Base-by-base conservation (phyloP, 2,113 vertebrate genomes). In the Lota lota region DNA sequence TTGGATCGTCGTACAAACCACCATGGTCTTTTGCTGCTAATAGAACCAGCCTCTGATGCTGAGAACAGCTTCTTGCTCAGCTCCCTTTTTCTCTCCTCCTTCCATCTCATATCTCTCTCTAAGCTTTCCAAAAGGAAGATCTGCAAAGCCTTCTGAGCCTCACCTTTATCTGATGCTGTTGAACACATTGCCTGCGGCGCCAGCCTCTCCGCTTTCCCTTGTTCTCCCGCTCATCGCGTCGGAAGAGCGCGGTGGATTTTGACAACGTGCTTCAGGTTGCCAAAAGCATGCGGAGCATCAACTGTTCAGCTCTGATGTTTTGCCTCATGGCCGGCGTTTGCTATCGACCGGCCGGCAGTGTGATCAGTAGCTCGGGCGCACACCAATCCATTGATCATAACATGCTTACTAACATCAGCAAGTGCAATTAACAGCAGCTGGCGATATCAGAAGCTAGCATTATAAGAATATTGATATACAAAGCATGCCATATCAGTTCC, bases 111-210 rank as follows among this genome's bases (percentile, higher is more conserved):
- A 4, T 33, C 28, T 65, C 50, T 58, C 56, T 60, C 6, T 61
- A 54, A 21, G 54, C 63, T 81, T 56, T 56, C 16, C 77, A 70
- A 70, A 67, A 75, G 66, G 24, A 80, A 64, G 40, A 33, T 65
- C 72, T 77, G 64, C 10, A 16, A 24, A 80, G 66, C 73, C 72
- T 53, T 74, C 75, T 68, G 22, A 17, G 54, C 63, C 68, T 65
- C 64, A 22, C 68, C 79, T 85, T 84, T 74, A 80, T 85, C 80
- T 81, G 47, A 1, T 16, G 66, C 69, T 83, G 80, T 77, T 60
- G 17, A 79, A 84, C 73, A 79, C 56, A 36, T 75, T 72, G 80
- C 82, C 81, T 53, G 57, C 69, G 84, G 83, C 83, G 4, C 3
- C 1, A 40, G 59, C 66, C 76, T 69, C 67, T 40, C 70, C 14